Percentiles rank a stretch among this genome's conserved stretches.
These are phyloP conservation scores for Zaprionus taronus DNA, from an alignment of 1,140 invertebrate genomes.

Conservation along the genomic window DNA sequence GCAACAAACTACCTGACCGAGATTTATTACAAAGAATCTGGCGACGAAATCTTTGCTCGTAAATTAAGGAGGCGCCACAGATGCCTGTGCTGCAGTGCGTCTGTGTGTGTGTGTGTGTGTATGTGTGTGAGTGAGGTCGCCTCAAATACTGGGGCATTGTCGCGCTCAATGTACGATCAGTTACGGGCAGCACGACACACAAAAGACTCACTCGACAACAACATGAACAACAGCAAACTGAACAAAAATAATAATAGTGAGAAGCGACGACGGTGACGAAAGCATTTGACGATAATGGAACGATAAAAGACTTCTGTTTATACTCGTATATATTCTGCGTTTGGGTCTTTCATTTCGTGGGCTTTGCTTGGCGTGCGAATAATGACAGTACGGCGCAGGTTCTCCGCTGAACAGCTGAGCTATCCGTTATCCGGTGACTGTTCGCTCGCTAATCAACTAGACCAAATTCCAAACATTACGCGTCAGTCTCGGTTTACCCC, in stretches of 20 bases:
- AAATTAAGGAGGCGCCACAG: slow-evolving; percentile 29
- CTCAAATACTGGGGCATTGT: slow-evolving; percentile 65
- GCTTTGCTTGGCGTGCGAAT: slow-evolving; percentile 10
- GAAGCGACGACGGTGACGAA: slow-evolving; percentile 67
- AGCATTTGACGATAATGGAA: slow-evolving; percentile 78
- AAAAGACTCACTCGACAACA: slow-evolving; percentile 57
- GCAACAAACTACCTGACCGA: slow-evolving; percentile 3
- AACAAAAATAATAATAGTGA: slow-evolving; percentile 56
- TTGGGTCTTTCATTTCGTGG: slow-evolving; percentile 14
- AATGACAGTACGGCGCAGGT: slow-evolving; percentile 37
- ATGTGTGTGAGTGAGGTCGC: slow-evolving; percentile 46
- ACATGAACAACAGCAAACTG: slow-evolving; percentile 37
- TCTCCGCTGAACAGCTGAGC: slow-evolving; percentile 34
- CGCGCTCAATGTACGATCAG: slow-evolving; percentile 60
- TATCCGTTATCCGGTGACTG: slow-evolving; percentile 24
- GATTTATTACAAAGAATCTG: slow-evolving; percentile 40
- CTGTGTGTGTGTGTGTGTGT: background rate
- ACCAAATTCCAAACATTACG: slow-evolving; percentile 12
- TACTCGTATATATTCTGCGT: slow-evolving; percentile 18
- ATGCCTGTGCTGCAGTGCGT: background rate
- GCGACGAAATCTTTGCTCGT: slow-evolving; percentile 36
- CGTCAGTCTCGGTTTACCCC: slow-evolving; percentile 20
- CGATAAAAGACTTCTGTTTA: slow-evolving; percentile 69
- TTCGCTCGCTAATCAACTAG: slow-evolving; percentile 13
- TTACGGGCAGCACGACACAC: slow-evolving; percentile 48